These are phyloP conservation scores for Albula glossodonta DNA, from an alignment of 2,113 vertebrate genomes.

Conservation along the genomic window DNA sequence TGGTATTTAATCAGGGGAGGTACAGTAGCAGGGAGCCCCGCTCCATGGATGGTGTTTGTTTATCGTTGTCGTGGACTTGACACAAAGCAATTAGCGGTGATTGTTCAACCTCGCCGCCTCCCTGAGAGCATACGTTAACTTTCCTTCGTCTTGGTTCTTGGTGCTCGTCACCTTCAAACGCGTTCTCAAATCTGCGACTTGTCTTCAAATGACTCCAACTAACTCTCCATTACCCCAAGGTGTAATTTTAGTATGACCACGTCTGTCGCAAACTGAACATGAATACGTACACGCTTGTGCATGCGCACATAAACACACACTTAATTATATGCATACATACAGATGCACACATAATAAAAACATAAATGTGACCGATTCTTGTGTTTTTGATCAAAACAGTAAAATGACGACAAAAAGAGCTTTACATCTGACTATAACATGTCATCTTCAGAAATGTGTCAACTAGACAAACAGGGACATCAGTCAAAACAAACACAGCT, in stretches of 20 bases:
- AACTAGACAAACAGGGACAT: not conserved
- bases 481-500: not conserved
- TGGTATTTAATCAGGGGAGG: constrained; percentile 80
- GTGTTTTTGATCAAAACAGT: not conserved
- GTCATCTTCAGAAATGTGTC: not conserved
- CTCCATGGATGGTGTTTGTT: constrained; percentile 85
- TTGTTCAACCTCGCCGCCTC: constrained; percentile 85
- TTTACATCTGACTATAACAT: not conserved
- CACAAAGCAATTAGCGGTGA: constrained; percentile 86
- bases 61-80: constrained; percentile 81
- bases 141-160: constrained; percentile 66
- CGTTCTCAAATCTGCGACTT: not conserved
- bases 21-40: constrained; percentile 73
- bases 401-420: not conserved
- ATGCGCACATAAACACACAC: not conserved
- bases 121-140: constrained; percentile 81
- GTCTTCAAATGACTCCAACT: not conserved
- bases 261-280: not conserved
- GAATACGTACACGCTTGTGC: not conserved
- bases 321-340: not conserved
- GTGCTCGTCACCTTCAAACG: constrained; percentile 66
- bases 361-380: not conserved
- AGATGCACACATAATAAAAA: not conserved
- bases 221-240: not conserved
- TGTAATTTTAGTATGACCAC: not conserved